Evolutionary conservation across 2,888 invertebrate genomes (phyloP).

Genomic region (Sinhomidia bicolor): DNA sequence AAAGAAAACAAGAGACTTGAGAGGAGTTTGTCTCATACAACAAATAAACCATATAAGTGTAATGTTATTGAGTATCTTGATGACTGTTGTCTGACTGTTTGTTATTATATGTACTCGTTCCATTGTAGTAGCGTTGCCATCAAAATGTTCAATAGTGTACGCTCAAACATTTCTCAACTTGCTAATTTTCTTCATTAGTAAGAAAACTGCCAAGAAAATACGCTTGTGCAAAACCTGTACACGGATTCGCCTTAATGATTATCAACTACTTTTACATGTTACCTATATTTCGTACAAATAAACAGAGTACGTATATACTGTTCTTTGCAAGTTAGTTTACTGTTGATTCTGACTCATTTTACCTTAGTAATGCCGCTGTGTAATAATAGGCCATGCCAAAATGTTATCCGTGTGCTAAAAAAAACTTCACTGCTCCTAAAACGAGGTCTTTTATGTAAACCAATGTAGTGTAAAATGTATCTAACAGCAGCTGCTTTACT

Average conservation of each 20-base stretch:
- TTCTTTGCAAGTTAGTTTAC: neutral
- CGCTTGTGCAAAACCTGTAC: neutral
- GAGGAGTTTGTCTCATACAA: too few species aligned
- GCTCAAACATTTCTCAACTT: neutral
- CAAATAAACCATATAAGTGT: too few species aligned
- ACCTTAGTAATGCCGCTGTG: neutral
- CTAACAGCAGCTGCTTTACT: neutral
- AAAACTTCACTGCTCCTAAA: slow-evolving; percentile 20
- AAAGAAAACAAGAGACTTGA: neutral
- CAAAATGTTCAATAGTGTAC: neutral
- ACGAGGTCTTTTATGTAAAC: neutral
- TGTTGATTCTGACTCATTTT: slow-evolving; percentile 35
- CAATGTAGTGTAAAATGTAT: neutral
- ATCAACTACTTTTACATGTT: neutral
- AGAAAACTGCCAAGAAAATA: neutral
- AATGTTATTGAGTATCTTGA: too few species aligned
- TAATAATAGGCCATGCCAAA: slow-evolving; percentile 45
- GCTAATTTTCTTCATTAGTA: neutral
- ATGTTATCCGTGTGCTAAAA: neutral
- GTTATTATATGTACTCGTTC: too few species aligned
- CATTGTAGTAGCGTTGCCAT: too few species aligned
- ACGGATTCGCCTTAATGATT: slow-evolving; percentile 1
- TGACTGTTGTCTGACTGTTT: too few species aligned
- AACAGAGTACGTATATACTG: neutral
- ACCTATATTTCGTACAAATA: neutral